Conservation (phyloP, 2,888 invertebrate species). For the Heteropelma amictum region DNA sequence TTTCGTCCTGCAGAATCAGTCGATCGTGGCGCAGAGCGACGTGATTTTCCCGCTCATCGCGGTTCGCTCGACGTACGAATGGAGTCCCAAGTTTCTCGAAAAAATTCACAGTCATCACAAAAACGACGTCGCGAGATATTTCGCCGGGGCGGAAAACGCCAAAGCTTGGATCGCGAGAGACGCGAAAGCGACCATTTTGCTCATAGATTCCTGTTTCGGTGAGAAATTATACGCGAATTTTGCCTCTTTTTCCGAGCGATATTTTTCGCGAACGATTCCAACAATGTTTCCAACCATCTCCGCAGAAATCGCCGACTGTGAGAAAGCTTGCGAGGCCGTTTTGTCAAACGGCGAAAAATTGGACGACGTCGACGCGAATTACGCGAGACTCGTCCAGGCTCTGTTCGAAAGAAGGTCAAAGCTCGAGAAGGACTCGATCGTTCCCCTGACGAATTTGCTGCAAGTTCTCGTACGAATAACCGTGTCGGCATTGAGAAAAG, state of each 20-base stretch:
- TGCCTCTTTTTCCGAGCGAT: no score
- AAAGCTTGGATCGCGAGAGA: conserved; percentile 77
- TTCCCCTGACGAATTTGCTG: conserved; percentile 63
- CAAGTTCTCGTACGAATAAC: conserved; percentile 69
- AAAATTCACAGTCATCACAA: conserved; percentile 82
- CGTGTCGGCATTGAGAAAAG: conserved; percentile 70
- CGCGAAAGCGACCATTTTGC: conserved; percentile 80
- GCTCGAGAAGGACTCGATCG: conserved; percentile 41
- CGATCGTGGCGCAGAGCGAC: conserved; percentile 81
- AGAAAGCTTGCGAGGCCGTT: conserved; percentile 64
- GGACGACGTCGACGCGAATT: conserved; percentile 64
- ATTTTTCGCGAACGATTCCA: background rate
- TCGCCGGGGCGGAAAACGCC: conserved; percentile 61
- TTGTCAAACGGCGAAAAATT: conserved; percentile 72
- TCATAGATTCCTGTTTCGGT: conserved; percentile 79
- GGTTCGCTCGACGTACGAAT: conserved; percentile 76
- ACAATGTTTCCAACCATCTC: background rate
- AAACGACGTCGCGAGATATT: conserved; percentile 81
- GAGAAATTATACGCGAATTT: no score
- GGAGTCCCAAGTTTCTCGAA: conserved; percentile 78
- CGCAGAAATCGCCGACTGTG: conserved; percentile 54
- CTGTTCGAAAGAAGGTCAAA: conserved; percentile 64
- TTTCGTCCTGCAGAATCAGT: conserved; percentile 76
- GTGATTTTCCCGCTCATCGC: conserved; percentile 82
- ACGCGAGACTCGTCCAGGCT: conserved; percentile 65